These are phyloP conservation scores for Calliphora vomitoria DNA, from an alignment of 2,888 invertebrate species.

Conservation along the genomic window DNA sequence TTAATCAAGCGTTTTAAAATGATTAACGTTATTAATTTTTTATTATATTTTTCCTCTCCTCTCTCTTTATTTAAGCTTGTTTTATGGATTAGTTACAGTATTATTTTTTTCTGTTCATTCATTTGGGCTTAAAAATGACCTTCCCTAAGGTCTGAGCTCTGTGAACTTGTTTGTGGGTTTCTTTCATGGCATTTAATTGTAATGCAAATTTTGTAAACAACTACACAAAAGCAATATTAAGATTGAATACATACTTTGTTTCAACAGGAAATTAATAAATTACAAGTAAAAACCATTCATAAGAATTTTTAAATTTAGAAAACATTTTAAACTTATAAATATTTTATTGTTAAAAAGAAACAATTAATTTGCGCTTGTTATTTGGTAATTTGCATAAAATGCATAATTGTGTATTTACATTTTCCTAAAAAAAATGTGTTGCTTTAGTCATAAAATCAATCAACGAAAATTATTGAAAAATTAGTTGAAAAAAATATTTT, in stretches of 20 bases:
- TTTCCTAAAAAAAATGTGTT: no score
- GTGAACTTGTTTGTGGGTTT: constrained; percentile 5
- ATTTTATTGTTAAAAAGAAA: no score
- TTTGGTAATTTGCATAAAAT: no score
- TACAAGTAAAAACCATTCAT: background rate
- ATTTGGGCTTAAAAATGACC: background rate
- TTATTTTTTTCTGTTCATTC: background rate
- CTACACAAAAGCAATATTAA: background rate
- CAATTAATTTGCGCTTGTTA: no score
- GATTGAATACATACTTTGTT: background rate
- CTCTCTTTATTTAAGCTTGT: background rate
- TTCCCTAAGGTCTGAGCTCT: constrained; percentile 27
- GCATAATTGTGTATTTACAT: no score
- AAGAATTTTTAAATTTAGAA: no score
- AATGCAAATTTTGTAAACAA: background rate
- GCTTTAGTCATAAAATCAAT: no score
- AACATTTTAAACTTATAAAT: no score
- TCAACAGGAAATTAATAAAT: background rate
- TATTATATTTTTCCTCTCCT: background rate
- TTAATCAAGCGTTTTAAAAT: constrained; percentile 1
- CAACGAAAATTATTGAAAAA: no score
- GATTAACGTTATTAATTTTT: constrained; percentile 6
- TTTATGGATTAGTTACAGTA: constrained; percentile 27
- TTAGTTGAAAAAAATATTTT: no score
- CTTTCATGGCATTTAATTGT: background rate